phyloP scores from a whole-genome alignment of 2,113 vertebrate species.

The Paramisgurnus dabryanus region DNA sequence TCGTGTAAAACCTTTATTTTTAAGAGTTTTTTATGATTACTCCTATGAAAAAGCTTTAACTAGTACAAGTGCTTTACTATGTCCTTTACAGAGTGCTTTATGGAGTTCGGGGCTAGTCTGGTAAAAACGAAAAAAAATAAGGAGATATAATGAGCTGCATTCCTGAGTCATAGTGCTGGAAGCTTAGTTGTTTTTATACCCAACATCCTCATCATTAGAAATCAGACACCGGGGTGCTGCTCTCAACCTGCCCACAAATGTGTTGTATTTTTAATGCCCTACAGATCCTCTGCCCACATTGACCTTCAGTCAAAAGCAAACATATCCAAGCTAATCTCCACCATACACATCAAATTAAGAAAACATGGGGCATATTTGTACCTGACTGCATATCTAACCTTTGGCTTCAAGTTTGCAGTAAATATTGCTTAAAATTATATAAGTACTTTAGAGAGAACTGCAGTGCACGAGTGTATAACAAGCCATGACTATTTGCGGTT shows the following conservation, averaged over 20 bases:
- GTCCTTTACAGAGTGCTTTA: too few relatives aligned
- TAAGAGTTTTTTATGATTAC: too few relatives aligned
- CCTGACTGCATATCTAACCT: background rate
- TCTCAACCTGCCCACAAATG: constrained; percentile 31
- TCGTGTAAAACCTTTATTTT: too few relatives aligned
- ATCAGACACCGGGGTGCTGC: constrained; percentile 41
- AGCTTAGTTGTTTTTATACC: constrained; percentile 41
- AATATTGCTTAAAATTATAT: constrained; percentile 22
- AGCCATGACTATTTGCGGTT: constrained; percentile 39
- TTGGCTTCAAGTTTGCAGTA: constrained; percentile 13
- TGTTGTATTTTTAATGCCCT: constrained; percentile 59
- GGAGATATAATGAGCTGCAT: too few relatives aligned
- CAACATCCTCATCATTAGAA: constrained; percentile 51
- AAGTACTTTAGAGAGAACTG: background rate
- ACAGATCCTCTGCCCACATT: constrained; percentile 51
- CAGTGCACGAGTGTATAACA: background rate
- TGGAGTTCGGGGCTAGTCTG: too few relatives aligned
- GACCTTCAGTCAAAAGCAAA: constrained; percentile 66
- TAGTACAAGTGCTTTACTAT: too few relatives aligned
- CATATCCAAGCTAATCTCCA: constrained; percentile 40
- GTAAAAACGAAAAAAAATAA: too few relatives aligned
- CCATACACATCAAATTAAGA: constrained; percentile 53
- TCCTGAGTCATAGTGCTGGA: constrained; percentile 31
- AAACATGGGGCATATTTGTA: constrained; percentile 40
- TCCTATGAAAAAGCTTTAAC: too few relatives aligned